These are phyloP conservation scores for Lottia gigantea DNA, from an alignment of 2,888 invertebrate genomes.

Conservation along the genomic window DNA sequence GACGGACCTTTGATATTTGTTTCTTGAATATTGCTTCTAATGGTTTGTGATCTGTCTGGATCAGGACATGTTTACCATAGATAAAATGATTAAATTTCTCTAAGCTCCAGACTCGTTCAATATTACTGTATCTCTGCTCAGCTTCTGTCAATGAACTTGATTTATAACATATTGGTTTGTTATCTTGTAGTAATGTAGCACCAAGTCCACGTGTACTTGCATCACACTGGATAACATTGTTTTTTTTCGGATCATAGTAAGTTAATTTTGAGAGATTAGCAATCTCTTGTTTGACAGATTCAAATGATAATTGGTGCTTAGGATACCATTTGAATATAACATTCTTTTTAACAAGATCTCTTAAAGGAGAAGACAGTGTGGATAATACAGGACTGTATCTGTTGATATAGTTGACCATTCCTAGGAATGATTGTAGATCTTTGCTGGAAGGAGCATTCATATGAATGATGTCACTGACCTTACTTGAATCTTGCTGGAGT, in stretches of 20 bases:
- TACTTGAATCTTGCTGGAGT: slow-evolving; percentile 26
- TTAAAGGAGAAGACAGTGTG: background rate
- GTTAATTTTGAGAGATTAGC: slow-evolving; percentile 21
- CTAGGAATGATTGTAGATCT: slow-evolving; percentile 16
- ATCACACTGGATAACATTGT: slow-evolving; percentile 28
- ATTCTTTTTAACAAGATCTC: slow-evolving; percentile 5
- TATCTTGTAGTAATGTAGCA: slow-evolving; percentile 35
- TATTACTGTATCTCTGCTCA: slow-evolving; percentile 32
- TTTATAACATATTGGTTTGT: slow-evolving; percentile 36
- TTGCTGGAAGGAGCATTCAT: slow-evolving; percentile 25
- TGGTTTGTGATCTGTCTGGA: slow-evolving; percentile 34
- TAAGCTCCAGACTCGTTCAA: slow-evolving; percentile 32
- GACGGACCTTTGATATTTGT: slow-evolving; percentile 15
- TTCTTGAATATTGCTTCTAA: slow-evolving; percentile 30
- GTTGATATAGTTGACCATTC: background rate
- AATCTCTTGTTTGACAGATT: slow-evolving; percentile 26
- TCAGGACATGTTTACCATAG: slow-evolving; percentile 26
- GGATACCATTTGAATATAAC: slow-evolving; percentile 23
- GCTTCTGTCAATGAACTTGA: slow-evolving; percentile 31
- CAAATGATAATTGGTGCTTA: slow-evolving; percentile 22
- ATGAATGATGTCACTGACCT: slow-evolving; percentile 24
- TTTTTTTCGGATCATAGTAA: slow-evolving; percentile 22
- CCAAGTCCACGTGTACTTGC: slow-evolving; percentile 29
- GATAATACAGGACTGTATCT: background rate
- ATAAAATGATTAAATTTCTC: slow-evolving; percentile 28